phyloP scores from a whole-genome alignment of 2,113 vertebrate genomes.

The Forbesichthys agassizii region DNA sequence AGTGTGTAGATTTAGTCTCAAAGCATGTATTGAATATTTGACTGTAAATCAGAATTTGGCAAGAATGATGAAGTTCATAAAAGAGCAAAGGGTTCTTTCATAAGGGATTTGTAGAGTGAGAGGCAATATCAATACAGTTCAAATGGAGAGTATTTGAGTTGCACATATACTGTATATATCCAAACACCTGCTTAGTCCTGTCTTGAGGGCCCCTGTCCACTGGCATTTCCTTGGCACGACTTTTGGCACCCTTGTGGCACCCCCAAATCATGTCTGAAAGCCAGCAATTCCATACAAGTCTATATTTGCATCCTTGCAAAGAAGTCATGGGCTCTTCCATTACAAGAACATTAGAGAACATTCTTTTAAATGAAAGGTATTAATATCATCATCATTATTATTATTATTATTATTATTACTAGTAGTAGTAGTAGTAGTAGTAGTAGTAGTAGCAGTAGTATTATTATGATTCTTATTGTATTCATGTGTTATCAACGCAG shows the following conservation, averaged over 20 bases:
- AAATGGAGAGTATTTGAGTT: conserved; percentile 50
- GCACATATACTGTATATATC: conserved; percentile 24
- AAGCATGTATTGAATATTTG: background rate
- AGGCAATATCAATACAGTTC: conserved; percentile 37
- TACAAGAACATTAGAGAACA: no score
- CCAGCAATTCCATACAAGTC: no score
- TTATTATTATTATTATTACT: background rate
- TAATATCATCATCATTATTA: background rate
- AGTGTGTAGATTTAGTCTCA: background rate
- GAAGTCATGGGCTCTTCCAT: no score
- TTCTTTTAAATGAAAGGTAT: background rate
- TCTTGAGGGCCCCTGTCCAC: conserved; percentile 24
- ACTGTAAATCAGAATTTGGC: conserved; percentile 7
- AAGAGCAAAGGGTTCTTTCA: conserved; percentile 30
- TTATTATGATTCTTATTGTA: background rate
- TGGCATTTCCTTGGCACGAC: conserved; percentile 28
- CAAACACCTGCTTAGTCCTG: conserved; percentile 43
- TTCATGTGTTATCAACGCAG: background rate
- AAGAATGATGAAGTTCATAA: conserved; percentile 19
- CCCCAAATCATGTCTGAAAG: no score
- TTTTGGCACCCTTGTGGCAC: conserved; percentile 12
- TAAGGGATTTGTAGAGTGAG: conserved; percentile 42
- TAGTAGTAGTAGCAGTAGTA: no score
- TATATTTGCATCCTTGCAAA: no score
- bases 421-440: no score